These are phyloP conservation scores for Heterodera filipjevi DNA, from an alignment of 2,888 invertebrate genomes.

Conservation along the genomic window DNA sequence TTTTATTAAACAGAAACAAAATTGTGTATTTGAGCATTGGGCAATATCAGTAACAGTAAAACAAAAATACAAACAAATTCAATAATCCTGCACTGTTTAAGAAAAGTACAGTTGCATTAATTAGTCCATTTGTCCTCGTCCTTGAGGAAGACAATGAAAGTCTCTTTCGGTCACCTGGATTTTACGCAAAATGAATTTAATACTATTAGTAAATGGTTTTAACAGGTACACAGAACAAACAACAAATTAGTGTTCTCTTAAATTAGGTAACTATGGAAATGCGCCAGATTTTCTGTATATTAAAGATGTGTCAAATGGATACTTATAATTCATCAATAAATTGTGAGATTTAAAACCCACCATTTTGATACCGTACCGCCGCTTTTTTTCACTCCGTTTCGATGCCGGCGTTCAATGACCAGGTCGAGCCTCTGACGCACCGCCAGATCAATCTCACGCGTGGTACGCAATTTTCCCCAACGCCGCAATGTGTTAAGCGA, in stretches of 20 bases:
- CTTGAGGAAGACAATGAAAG: neutral
- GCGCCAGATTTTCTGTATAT: too few species aligned
- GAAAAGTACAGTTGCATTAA: neutral
- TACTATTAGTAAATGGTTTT: too few species aligned
- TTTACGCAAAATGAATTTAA: neutral
- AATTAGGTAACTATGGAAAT: too few species aligned
- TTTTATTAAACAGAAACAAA: neutral
- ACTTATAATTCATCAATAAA: too few species aligned
- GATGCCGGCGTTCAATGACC: conserved; percentile 6
- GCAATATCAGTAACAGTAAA: neutral
- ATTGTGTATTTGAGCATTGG: neutral
- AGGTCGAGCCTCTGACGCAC: conserved; percentile 53
- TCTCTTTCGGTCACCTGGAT: neutral
- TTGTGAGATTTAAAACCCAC: neutral
- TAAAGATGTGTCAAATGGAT: too few species aligned
- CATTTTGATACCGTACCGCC: neutral
- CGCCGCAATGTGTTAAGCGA: conserved; percentile 52
- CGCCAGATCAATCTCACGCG: conserved; percentile 50
- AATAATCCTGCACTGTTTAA: too few species aligned
- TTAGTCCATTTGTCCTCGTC: conserved; percentile 15
- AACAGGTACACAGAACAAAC: too few species aligned
- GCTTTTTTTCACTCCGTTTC: neutral
- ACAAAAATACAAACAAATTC: neutral
- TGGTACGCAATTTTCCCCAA: conserved; percentile 55
- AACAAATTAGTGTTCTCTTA: too few species aligned